Base-by-base conservation (phyloP, 2,888 invertebrate species). In the Zygothrica quintamaculata region DNA sequence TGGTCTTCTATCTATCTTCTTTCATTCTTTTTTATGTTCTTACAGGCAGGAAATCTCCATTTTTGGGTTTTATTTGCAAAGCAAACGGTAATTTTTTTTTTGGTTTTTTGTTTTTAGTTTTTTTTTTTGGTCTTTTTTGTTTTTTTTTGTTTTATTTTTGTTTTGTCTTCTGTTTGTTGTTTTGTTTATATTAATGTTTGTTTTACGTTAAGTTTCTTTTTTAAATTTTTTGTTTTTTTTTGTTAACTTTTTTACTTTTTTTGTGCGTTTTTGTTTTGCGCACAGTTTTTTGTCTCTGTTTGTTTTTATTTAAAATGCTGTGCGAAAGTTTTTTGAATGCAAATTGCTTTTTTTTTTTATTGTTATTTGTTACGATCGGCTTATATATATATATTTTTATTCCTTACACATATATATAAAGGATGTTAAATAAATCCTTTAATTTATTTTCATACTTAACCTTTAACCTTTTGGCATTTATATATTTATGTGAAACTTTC, bases 41-140 rank as follows among this genome's bases (percentile, higher is more conserved):
- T 88, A 70, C 89, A 89, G 89, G 89, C 89, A 89, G 89, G 89
- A 89, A 89, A 89, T 89, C 89, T 79, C 89, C 89, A 82, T 89
- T 89, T 89, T 89, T 89, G 89, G 89, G 89, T 84, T 89, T 89
- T 80, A 89, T 88, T 89, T 89, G 89, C 89, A 89, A 89, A 86
- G 82, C 89, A 84, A 89, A 89, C 89, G 89, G 89, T 89, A 89
- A 89, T 76, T 84, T 88, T 81, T 74, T 31, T 62, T 67, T 60
- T 55, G 66, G 44, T 61, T 39, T 56, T 53, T 61, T 61, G 46
- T 43, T 39, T 13, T 42, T 13, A 8, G 39, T 37, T 39, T 36
- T 11, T 16, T 48, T 8, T 44, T 48, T 9, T 11, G 5, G 13
- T 39, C 25, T 42, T 58, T 62, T 7, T 46, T 52, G 15, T 36